Evolutionary conservation across 2,113 vertebrate genomes (phyloP).

Genomic region (Nycticryphes semicollaris): DNA sequence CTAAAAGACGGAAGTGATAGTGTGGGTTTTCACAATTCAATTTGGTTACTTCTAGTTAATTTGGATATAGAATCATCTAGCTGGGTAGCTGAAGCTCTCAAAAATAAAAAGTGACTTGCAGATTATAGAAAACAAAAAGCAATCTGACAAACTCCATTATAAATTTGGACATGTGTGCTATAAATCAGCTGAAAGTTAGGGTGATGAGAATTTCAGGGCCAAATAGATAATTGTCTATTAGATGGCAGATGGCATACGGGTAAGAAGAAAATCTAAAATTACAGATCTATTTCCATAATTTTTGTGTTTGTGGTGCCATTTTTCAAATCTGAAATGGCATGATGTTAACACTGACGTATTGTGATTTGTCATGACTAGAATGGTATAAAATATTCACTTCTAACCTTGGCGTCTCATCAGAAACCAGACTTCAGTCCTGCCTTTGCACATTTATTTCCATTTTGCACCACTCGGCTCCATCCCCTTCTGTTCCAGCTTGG

Average conservation of each 20-base stretch:
- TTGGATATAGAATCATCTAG: background rate
- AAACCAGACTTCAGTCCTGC: background rate
- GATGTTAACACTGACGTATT: background rate
- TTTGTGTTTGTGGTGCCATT: background rate
- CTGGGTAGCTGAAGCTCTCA: background rate
- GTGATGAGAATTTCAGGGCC: background rate
- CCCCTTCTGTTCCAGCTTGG: background rate
- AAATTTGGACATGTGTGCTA: background rate
- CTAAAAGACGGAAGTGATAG: background rate
- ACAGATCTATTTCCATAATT: constrained; percentile 18
- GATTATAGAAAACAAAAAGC: background rate
- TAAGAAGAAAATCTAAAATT: constrained; percentile 4
- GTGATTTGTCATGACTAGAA: background rate
- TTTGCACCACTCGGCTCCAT: background rate
- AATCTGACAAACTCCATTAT: background rate
- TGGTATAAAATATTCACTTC: background rate
- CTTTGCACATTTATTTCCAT: background rate
- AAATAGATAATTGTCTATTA: constrained; percentile 22
- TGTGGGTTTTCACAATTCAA: background rate
- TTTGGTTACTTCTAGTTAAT: background rate
- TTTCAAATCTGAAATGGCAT: background rate
- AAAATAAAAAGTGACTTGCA: background rate
- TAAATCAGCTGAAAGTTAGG: background rate
- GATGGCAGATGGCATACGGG: background rate
- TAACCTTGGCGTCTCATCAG: background rate